phyloP scores from a whole-genome alignment of 1,140 invertebrate species.

The Drosophila pseudoobscura region DNA sequence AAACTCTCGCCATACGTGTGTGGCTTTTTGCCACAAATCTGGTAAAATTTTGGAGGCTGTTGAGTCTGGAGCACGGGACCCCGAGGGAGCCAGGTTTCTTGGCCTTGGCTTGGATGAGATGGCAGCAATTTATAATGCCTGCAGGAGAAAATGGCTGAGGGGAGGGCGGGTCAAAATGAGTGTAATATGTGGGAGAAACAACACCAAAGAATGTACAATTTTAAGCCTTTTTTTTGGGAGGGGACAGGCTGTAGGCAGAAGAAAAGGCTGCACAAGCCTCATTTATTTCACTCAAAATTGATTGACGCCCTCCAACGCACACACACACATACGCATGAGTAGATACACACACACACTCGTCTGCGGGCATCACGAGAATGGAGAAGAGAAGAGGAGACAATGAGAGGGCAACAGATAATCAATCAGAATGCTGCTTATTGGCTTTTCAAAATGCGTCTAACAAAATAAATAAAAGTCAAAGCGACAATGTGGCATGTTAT shows the following conservation, averaged over 20 bases:
- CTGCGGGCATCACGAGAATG: not conserved
- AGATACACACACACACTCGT: constrained; percentile 4
- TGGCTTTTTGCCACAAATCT: constrained; percentile 2
- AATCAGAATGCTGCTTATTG: constrained; percentile 78
- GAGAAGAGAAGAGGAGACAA: constrained; percentile 16
- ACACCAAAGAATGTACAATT: constrained; percentile 36
- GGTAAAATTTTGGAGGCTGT: not conserved
- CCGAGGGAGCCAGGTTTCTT: not conserved
- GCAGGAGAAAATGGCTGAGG: not conserved
- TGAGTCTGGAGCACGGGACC: not conserved
- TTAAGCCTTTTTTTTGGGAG: constrained; percentile 51
- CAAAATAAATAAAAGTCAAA: constrained; percentile 78
- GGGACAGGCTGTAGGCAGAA: constrained; percentile 31
- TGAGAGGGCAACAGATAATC: constrained; percentile 66
- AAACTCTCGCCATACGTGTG: constrained; percentile 26
- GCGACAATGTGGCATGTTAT: constrained; percentile 70
- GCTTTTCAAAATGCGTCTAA: constrained; percentile 78
- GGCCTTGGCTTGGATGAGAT: constrained; percentile 13
- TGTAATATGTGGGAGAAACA: constrained; percentile 13
- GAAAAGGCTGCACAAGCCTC: constrained; percentile 55
- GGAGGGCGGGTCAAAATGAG: not conserved
- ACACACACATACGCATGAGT: constrained; percentile 1
- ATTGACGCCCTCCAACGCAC: constrained; percentile 53
- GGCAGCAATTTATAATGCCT: constrained; percentile 45
- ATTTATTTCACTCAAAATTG: constrained; percentile 75